Evolutionary conservation across 2,888 invertebrate genomes (phyloP), one percentile per base, ranked within the genome.

Genomic region (Hylaea fasciaria): DNA sequence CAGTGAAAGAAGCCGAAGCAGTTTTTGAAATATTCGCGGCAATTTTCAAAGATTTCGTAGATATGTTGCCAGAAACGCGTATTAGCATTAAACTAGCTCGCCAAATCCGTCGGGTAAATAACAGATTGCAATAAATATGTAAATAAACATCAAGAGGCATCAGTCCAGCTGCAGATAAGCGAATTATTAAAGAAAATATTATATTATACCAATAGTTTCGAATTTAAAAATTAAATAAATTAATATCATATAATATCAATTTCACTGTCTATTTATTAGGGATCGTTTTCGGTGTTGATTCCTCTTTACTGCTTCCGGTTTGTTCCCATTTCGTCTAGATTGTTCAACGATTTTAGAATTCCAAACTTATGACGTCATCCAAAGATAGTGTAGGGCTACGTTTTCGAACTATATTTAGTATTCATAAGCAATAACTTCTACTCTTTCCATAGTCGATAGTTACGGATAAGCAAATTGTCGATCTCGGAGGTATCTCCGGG

Each of bases 191-290:
- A 60, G 9, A 68, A 76, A 80, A 83, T 68, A 73, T 68, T 76
- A 64, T 61, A 66, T 22, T 59, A 65, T 67, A 78, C 83, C 87
- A 83, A 87, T 89, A 89, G 89, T 86, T 90, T 89, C 89, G 89
- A 91, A 91, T 91, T 90, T 88, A 91, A 86, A 80, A 73, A 66
- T 71, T 71, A 78, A n/a, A 82, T 62, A 81, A 83, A 81, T 67
- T 81, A 84, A 87, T 88, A 88, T 88, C 88, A 87, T 86, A 78
- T 91, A 86, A 87, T 90, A 91, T 89, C 91, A 89, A 89, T 88
- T 90, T 92, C 91, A 91, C 91, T 92, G 91, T 92, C 91, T 92
- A 91, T 90, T 88, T 87, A 87, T 86, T 89, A 90, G 87, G 81
- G 84, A 87, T 86, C 84, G 81, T 89, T 91, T 89, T 91, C 91